A percentile compares a stretch with the other conserved stretches of the same genome.
Conservation (phyloP, 2,113 vertebrate genomes). For the Anhinga rufa region DNA sequence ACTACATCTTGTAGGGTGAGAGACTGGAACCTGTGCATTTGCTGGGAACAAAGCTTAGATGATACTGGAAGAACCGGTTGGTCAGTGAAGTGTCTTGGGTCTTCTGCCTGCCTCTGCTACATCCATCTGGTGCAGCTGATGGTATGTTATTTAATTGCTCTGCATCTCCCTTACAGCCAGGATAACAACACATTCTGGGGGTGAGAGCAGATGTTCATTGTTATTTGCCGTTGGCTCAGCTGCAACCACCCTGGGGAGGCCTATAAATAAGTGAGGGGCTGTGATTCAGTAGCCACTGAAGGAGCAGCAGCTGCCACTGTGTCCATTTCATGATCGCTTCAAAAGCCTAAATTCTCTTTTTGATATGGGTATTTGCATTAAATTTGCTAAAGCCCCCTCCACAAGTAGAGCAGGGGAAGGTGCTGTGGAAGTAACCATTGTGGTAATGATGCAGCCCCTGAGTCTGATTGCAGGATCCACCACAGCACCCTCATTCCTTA, state of each 20-base stretch:
- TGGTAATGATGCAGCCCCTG: neutral
- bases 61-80: neutral
- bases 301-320: neutral
- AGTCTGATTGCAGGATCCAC: neutral
- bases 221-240: neutral
- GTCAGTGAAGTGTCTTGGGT: neutral
- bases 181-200: neutral
- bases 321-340: neutral
- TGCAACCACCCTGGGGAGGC: neutral
- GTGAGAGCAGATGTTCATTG: neutral
- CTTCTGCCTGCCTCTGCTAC: neutral
- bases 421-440: neutral
- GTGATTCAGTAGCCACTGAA: slow-evolving; percentile 26
- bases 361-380: neutral
- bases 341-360: neutral
- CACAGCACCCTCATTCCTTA: neutral
- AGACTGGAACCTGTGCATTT: neutral
- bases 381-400: neutral
- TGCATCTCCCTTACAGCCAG: slow-evolving; percentile 3
- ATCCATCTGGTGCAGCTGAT: neutral
- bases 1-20: neutral
- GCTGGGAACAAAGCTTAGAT: neutral
- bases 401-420: neutral
- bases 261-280: slow-evolving; percentile 26
- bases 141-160: neutral